Evolutionary conservation across 2,797 vertebrate species (phyloP).

Genomic region (Crenichthys baileyi): DNA sequence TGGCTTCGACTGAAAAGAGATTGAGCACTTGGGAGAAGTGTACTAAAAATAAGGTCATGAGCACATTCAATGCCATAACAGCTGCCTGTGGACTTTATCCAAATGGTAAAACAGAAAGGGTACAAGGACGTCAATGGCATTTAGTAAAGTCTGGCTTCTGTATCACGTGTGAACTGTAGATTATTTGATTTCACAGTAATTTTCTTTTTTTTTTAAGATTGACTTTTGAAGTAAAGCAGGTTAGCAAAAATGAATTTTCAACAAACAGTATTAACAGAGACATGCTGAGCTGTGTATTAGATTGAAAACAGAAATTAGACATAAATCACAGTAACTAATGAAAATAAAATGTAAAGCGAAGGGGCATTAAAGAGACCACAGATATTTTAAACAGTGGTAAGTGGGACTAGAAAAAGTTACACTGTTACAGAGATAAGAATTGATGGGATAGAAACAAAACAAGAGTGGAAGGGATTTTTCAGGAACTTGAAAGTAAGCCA

Average conservation of each 20-base stretch:
- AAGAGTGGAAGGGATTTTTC: conserved; percentile 39
- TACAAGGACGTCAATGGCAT: background rate
- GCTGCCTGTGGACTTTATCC: background rate
- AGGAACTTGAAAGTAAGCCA: conserved; percentile 33
- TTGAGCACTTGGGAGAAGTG: background rate
- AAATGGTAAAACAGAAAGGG: background rate
- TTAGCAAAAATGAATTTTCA: conserved; percentile 1
- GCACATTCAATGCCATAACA: background rate
- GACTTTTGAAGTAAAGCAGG: conserved; percentile 7
- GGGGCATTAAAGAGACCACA: conserved; percentile 29
- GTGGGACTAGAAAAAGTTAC: background rate
- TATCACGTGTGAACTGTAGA: conserved; percentile 23
- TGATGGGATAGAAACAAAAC: conserved; percentile 26
- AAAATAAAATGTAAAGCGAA: conserved; percentile 15
- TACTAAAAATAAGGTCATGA: conserved; percentile 7
- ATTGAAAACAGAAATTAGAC: background rate
- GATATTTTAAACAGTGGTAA: conserved; percentile 21
- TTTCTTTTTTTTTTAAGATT: conserved; percentile 28
- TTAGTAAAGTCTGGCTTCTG: conserved; percentile 11
- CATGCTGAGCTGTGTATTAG: background rate
- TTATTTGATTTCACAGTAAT: conserved; percentile 14
- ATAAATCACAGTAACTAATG: background rate
- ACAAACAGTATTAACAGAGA: background rate
- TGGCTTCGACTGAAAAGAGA: background rate
- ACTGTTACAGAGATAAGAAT: conserved; percentile 35